Base-by-base conservation (phyloP, 53 echinoderm and acorn worm genomes). In the Echinarachnius parma region DNA sequence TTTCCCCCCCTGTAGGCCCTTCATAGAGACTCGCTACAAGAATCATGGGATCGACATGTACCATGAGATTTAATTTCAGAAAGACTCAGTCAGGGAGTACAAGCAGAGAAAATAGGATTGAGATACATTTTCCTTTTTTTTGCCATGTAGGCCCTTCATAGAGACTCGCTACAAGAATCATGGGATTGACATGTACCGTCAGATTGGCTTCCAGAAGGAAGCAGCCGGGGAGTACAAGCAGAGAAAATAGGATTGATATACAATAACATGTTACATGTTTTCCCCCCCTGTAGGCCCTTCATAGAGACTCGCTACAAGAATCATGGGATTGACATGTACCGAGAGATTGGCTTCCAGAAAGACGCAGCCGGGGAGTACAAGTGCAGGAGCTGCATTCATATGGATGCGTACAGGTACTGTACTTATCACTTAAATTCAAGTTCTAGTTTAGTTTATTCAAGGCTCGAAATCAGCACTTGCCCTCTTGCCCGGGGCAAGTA, bases 281-380 rank as follows among this genome's bases (percentile, higher is more conserved):
- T n/a, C n/a, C n/a, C n/a, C n/a, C n/a, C n/a, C n/a, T n/a, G n/a
- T 54, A 96, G 96, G 96, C 96, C 96, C 0, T 96, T 96, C 84
- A 87, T 96, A 3, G 96, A 96, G 42, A 84, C 96, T 3, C 62
- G 96, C 3, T 96, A 87, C 42, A 88, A 66, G 22, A 62, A 74
- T 2, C 80, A 91, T 48, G 82, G 80, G 39, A 96, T 96, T 27
- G 88, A 96, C 74, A 91, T 87, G 91, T 91, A 82, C 60, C 70
- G 76, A 33, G 89, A 90, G 68, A 90, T 92, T 45, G 92, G 92
- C 11, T 92, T 92, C 34, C 86, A 89, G 68, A 93, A 93, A 47
- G 94, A 93, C 52, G 66, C 65, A 0, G 79, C 75, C 0, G 94
- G 94, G 28, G 94, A 93, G 54, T 93, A 90, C 81, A 93, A 93